These are phyloP conservation scores for Drosophila ochracea DNA, from an alignment of 2,888 invertebrate species.

Conservation along the genomic window DNA sequence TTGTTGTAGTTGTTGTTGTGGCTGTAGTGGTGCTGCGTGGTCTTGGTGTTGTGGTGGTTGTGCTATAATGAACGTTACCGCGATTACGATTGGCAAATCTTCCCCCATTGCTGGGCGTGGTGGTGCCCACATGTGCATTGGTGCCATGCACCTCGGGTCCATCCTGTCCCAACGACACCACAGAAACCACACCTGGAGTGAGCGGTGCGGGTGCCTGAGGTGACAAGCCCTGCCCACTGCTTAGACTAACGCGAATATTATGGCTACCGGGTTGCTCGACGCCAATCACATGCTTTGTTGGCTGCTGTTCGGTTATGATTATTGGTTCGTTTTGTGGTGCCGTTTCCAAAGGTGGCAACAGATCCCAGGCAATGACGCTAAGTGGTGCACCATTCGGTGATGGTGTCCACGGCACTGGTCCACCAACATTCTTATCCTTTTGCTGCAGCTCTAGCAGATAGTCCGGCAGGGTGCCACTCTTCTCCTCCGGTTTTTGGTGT, in stretches of 20 bases:
- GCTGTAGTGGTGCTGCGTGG: too few species aligned
- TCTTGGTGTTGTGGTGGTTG: slow-evolving; percentile 40
- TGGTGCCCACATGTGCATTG: slow-evolving; percentile 69
- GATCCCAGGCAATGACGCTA: slow-evolving; percentile 83
- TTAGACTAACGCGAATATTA: slow-evolving; percentile 61
- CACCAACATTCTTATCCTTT: slow-evolving; percentile 76
- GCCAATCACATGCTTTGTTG: slow-evolving; percentile 60
- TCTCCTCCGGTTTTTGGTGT: slow-evolving; percentile 41
- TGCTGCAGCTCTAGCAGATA: slow-evolving; percentile 78
- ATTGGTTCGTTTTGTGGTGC: slow-evolving; percentile 42
- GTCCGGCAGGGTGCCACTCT: slow-evolving; percentile 65
- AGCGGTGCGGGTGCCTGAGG: slow-evolving; percentile 48
- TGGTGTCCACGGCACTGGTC: slow-evolving; percentile 78
- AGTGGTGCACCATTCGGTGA: slow-evolving; percentile 58
- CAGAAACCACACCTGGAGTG: slow-evolving; percentile 47
- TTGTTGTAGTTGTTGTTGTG: slow-evolving; percentile 33
- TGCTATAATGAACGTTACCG: slow-evolving; percentile 70
- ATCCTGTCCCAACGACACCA: slow-evolving; percentile 46
- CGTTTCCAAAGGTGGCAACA: slow-evolving; percentile 72
- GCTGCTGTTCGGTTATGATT: slow-evolving; percentile 67
- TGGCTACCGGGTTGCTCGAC: slow-evolving; percentile 62
- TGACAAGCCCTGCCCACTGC: slow-evolving; percentile 53
- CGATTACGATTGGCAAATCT: slow-evolving; percentile 67
- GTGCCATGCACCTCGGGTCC: slow-evolving; percentile 66
- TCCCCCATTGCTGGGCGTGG: slow-evolving; percentile 46